Evolutionary conservation across 1,140 invertebrate species (phyloP).

Genomic region (Euschistus heros): DNA sequence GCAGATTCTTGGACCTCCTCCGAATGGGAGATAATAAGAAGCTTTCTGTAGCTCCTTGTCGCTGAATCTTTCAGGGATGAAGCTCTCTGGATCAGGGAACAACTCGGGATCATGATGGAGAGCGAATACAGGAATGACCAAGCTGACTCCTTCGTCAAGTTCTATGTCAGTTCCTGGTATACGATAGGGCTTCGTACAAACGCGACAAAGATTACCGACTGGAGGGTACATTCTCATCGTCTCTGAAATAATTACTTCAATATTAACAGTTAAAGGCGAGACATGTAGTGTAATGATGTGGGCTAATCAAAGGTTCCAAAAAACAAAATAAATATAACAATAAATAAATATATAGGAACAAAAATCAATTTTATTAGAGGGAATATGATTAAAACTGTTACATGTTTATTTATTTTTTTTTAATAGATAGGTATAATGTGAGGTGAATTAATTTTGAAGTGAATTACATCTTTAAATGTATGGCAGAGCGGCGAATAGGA

Average conservation of each 20-base stretch:
- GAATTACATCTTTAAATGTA: no score
- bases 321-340: no score
- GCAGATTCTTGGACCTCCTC: constrained; percentile 48
- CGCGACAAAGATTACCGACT: constrained; percentile 36
- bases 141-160: constrained; percentile 32
- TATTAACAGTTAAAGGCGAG: constrained; percentile 45
- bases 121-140: constrained; percentile 35
- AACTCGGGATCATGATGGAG: constrained; percentile 36
- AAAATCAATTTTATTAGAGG: not conserved
- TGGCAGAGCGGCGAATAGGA: no score
- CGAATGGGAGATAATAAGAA: constrained; percentile 43
- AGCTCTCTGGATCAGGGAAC: constrained; percentile 35
- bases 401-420: no score
- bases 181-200: constrained; percentile 39
- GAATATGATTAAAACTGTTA: no score
- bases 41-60: constrained; percentile 29
- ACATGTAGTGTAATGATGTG: no score
- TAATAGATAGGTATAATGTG: no score
- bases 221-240: constrained; percentile 45
- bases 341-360: no score
- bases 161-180: constrained; percentile 26
- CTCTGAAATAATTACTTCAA: constrained; percentile 39
- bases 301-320: no score
- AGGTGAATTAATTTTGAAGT: no score
- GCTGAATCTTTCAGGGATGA: constrained; percentile 36